Evolutionary conservation across 2,113 vertebrate species (phyloP), one percentile per base, ranked within the genome.

Genomic region (Azemiops feae): DNA sequence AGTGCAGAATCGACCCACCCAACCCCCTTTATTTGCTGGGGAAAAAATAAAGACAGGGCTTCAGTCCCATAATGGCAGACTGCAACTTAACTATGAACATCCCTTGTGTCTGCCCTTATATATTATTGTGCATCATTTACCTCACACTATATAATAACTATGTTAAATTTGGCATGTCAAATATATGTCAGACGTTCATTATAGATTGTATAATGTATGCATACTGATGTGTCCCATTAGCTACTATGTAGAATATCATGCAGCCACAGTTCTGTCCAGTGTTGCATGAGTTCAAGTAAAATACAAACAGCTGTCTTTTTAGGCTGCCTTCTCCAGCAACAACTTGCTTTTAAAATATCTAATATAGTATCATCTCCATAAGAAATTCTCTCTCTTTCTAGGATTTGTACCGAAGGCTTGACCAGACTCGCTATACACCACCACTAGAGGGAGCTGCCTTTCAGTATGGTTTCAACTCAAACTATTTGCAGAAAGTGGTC

Each of bases 401-500:
- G 98, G 98, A 99, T 93, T 97, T 99, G 85, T 95, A 98, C 89
- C 92, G 39, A 30, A 98, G 98, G 52, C 97, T 99, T 58, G 98
- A 99, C 88, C 96, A 88, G 89, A 95, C 96, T 6, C 98, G 98
- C 58, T 98, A 98, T 81, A 86, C 97, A 0, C 96, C 97, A 0
- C 97, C 98, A 0, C 94, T 99, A 89, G 98, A 99, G 91, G 98
- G 98, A n/a, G 93, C 96, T 0, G 87, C 96, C 57, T 99, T 99
- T 93, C 97, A 98, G 16, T 99, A 99, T 0, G 98, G 98, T 89
- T 99, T 99, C 96, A 98, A 98, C 92, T 97, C 98, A 20, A 95
- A 50, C 91, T 97, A 98, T 94, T 97, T 99, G 39, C 96, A 1
- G 96, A 98, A 92, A 92, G 98, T 99, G 85, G 96, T 98, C 93